Evolutionary conservation across 2,113 vertebrate genomes (phyloP).

Genomic region (Grantiella picta): DNA sequence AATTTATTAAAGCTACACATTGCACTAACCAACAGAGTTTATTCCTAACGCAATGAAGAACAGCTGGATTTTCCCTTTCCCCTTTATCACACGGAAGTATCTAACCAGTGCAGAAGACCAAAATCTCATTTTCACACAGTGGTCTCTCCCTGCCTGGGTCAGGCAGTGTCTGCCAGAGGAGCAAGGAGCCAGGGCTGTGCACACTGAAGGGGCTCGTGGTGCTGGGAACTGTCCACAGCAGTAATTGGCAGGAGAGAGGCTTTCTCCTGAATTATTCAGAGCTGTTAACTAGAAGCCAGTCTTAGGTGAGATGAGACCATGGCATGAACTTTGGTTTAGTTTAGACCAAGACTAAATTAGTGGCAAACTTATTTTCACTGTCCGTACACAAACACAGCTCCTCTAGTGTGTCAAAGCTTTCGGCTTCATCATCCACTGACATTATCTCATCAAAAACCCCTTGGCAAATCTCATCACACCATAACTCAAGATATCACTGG

Average conservation of each 20-base stretch:
- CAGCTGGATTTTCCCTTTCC: background rate
- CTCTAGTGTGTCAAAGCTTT: background rate
- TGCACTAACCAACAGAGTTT: background rate
- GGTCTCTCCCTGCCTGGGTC: background rate
- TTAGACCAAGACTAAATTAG: background rate
- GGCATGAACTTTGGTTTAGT: background rate
- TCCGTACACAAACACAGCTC: background rate
- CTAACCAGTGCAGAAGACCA: background rate
- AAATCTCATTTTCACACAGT: background rate
- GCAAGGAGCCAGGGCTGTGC: rapidly evolving
- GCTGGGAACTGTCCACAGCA: background rate
- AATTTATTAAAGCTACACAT: background rate
- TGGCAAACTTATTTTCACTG: background rate
- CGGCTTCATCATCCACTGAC: background rate
- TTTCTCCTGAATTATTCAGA: background rate
- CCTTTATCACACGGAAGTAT: background rate
- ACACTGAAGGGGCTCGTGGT: background rate
- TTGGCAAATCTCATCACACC: background rate
- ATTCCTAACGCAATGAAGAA: background rate
- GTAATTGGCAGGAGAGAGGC: background rate
- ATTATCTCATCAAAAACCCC: background rate
- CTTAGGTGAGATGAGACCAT: background rate
- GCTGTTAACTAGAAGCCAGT: background rate
- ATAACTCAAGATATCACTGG: rapidly evolving
- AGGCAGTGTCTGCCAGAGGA: background rate